phyloP scores from a whole-genome alignment of 2,888 invertebrate genomes.

The Rhimphoctona megacephalus region DNA sequence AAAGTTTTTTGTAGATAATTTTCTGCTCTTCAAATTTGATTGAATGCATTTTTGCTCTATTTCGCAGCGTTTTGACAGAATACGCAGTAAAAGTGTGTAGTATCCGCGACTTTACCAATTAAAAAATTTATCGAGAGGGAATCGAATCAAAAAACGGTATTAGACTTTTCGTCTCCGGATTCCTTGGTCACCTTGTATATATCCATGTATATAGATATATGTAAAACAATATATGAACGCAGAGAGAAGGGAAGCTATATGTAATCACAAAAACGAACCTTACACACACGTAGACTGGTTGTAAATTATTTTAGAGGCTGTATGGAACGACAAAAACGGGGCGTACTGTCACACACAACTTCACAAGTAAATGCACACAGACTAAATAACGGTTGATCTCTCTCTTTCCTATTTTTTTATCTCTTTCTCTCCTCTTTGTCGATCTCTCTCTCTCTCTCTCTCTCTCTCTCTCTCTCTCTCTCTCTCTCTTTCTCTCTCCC shows the following conservation, averaged over 20 bases:
- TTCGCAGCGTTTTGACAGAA: no score
- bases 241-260: neutral
- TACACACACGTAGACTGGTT: neutral
- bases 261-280: slow-evolving; percentile 15
- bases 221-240: neutral
- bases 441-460: slow-evolving; percentile 2
- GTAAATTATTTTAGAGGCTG: slow-evolving; percentile 3
- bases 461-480: neutral
- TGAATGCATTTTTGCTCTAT: no score
- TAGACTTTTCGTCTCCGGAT: neutral
- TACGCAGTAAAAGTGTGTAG: no score
- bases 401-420: neutral
- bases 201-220: neutral
- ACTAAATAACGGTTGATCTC: neutral
- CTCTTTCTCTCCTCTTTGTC: neutral
- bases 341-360: neutral
- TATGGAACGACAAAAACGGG: neutral
- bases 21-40: no score
- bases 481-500: neutral
- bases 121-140: neutral
- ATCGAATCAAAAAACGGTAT: neutral
- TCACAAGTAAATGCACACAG: neutral
- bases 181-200: neutral
- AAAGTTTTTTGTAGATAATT: no score
- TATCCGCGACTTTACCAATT: no score